phyloP scores from a whole-genome alignment of 2,888 invertebrate species.

The Nemurella pictetii region DNA sequence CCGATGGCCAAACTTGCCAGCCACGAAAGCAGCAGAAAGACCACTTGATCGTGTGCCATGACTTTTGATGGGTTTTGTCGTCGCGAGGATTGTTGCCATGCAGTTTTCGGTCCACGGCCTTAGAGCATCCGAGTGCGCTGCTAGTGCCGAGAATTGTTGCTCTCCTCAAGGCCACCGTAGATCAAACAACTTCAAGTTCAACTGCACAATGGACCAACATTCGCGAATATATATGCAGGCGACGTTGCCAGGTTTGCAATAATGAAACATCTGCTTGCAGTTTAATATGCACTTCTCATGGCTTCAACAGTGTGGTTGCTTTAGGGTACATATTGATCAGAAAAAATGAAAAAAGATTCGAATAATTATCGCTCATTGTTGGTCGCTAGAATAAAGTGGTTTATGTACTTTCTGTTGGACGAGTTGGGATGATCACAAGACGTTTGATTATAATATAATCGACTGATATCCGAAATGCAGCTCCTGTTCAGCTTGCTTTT shows the following conservation, averaged over 20 bases:
- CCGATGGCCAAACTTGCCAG: too few relatives aligned
- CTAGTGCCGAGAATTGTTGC: neutral
- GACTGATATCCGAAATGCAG: neutral
- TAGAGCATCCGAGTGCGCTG: neutral
- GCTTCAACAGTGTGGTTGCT: neutral
- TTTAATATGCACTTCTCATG: neutral
- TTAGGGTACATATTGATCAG: too few relatives aligned
- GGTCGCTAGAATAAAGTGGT: neutral
- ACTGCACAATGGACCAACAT: conserved; percentile 27
- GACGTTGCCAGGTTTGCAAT: conserved; percentile 19
- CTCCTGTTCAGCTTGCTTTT: too few relatives aligned
- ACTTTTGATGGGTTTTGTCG: neutral
- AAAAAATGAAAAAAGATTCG: neutral
- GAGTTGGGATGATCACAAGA: neutral
- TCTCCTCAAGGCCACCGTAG: neutral
- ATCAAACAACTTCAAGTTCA: conserved; percentile 12
- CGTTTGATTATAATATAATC: neutral
- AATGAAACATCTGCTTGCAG: conserved; percentile 1
- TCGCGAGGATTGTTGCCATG: neutral
- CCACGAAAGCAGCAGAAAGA: too few relatives aligned
- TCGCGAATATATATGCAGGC: conserved; percentile 20
- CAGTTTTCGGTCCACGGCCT: conserved; percentile 4
- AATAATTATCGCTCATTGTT: neutral
- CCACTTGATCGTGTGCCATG: neutral
- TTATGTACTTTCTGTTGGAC: neutral